Percentiles rank a stretch among this genome's conserved stretches.
phyloP scores from a whole-genome alignment of 2,888 invertebrate species.

The Himalopsyche japonica region DNA sequence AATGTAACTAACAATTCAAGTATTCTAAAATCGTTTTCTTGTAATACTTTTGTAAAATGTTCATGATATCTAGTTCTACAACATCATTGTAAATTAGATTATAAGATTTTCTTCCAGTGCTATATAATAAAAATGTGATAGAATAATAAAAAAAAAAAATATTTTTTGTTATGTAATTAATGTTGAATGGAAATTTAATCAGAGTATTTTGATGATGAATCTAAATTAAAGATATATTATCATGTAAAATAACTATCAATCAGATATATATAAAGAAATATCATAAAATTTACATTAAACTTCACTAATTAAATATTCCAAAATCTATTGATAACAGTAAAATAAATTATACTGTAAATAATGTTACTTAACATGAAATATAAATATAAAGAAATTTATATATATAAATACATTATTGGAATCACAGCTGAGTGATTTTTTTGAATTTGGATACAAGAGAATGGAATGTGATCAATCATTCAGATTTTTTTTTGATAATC shows the following conservation, averaged over 20 bases:
- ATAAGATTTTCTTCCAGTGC: not conserved
- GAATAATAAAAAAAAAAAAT: not conserved
- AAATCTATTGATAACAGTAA: not conserved
- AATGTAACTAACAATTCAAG: not conserved
- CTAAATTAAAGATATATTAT: not conserved
- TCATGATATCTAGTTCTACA: not conserved
- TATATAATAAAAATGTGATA: not conserved
- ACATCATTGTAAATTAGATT: not conserved
- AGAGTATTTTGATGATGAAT: not conserved
- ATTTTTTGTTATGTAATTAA: not conserved
- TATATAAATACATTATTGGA: not conserved
- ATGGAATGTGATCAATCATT: not conserved
- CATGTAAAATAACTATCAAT: not conserved
- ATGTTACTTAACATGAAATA: not conserved
- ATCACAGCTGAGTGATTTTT: not conserved
- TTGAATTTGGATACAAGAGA: slow-evolving; percentile 2
- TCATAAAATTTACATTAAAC: not conserved
- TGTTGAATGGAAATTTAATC: not conserved
- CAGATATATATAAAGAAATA: not conserved
- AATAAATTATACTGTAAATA: not conserved
- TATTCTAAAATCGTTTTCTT: not conserved
- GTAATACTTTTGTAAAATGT: not conserved
- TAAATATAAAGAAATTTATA: not conserved
- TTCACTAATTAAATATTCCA: not conserved
- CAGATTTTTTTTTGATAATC: no score